Percentiles rank a stretch among this genome's conserved stretches.
phyloP scores from a whole-genome alignment of 2,888 invertebrate genomes.

The Buathra laborator region DNA sequence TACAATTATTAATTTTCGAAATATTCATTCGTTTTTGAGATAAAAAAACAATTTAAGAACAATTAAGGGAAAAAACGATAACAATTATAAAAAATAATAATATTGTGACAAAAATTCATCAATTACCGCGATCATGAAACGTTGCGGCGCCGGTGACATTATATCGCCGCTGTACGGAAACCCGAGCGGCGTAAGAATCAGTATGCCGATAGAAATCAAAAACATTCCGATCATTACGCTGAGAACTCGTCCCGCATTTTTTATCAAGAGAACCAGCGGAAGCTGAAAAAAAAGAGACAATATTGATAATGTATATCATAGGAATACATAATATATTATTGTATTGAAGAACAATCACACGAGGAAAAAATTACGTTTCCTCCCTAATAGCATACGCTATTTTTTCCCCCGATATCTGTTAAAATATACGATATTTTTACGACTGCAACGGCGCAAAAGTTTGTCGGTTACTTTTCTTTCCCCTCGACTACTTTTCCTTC shows the following conservation, averaged over 20 bases:
- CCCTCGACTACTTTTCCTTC: too few relatives aligned
- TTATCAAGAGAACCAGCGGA: constrained; percentile 84
- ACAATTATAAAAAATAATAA: not conserved
- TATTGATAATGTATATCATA: not conserved
- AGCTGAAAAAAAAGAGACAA: constrained; percentile 78
- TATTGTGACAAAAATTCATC: not conserved
- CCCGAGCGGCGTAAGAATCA: constrained; percentile 90
- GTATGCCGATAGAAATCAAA: constrained; percentile 86
- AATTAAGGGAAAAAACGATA: not conserved
- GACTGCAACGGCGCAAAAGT: too few relatives aligned
- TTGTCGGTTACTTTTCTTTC: too few relatives aligned
- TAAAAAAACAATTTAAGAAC: too few relatives aligned
- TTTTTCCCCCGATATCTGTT: too few relatives aligned
- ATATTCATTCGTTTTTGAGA: too few relatives aligned
- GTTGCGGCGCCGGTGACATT: constrained; percentile 89
- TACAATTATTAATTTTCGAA: too few relatives aligned
- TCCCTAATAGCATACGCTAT: too few relatives aligned
- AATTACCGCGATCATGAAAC: constrained; percentile 91
- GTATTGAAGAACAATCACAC: too few relatives aligned
- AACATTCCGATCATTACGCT: constrained; percentile 86
- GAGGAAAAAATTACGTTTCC: too few relatives aligned
- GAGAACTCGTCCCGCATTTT: constrained; percentile 86
- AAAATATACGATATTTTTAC: too few relatives aligned
- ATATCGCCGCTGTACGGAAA: constrained; percentile 91
- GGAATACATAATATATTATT: too few relatives aligned